phyloP scores from a whole-genome alignment of 1,140 invertebrate species.

The Dufourea novaeangliae region DNA sequence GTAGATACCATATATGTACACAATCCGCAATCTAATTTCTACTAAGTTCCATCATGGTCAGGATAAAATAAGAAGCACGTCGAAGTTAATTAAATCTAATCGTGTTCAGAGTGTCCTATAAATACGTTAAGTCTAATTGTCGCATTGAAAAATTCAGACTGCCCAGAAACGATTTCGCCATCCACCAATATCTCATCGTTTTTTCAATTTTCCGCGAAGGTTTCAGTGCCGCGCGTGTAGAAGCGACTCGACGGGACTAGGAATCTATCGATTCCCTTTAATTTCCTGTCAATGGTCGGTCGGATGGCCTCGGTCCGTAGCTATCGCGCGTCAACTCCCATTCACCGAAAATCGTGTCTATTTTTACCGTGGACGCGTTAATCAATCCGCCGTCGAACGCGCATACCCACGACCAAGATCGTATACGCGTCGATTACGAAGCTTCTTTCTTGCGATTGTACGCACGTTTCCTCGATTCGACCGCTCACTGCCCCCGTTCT shows the following conservation, averaged over 20 bases:
- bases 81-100: too few relatives aligned
- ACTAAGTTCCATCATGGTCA: too few relatives aligned
- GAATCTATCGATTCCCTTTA: constrained; percentile 5
- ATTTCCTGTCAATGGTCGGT: constrained; percentile 27
- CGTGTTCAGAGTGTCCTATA: too few relatives aligned
- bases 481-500: too few relatives aligned
- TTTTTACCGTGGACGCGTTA: constrained; percentile 33
- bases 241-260: neutral
- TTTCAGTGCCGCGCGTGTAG: neutral
- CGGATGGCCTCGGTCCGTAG: neutral
- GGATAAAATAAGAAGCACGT: too few relatives aligned
- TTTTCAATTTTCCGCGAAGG: neutral
- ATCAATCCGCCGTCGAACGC: constrained; percentile 30
- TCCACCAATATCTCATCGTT: neutral
- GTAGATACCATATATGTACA: too few relatives aligned
- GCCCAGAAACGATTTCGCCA: neutral
- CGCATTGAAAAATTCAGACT: neutral
- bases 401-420: neutral
- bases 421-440: too few relatives aligned
- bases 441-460: neutral
- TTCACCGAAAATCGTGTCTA: constrained; percentile 44
- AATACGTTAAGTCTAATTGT: too few relatives aligned
- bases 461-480: constrained; percentile 8
- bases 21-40: too few relatives aligned
- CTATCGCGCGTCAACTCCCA: constrained; percentile 1